Conservation (phyloP, 2,888 invertebrate species). For the Apamea monoglypha region DNA sequence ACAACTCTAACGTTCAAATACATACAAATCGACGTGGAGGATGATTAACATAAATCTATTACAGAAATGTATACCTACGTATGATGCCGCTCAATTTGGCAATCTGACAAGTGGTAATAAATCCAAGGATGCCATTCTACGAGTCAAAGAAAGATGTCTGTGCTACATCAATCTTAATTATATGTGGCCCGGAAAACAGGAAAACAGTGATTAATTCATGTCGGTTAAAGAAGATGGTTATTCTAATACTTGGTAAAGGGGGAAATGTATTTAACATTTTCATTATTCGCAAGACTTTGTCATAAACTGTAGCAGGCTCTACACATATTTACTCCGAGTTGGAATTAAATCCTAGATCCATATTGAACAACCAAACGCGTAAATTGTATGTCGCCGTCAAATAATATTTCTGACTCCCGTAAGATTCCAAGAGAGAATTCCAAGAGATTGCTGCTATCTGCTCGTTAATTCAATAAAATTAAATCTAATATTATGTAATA, state of each 20-base stretch:
- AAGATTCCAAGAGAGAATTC: neutral
- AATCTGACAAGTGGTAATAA: conserved; percentile 20
- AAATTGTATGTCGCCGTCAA: neutral
- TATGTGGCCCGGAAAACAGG: conserved; percentile 29
- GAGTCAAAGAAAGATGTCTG: conserved; percentile 11
- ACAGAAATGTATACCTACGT: neutral
- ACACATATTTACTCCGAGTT: neutral
- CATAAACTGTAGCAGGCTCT: neutral
- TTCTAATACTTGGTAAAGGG: neutral
- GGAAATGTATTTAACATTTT: neutral
- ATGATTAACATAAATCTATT: neutral
- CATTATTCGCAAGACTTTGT: neutral
- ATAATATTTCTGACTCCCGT: neutral
- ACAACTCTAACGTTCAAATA: neutral
- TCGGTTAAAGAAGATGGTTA: conserved; percentile 9
- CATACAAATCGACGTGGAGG: neutral
- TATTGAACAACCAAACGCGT: neutral
- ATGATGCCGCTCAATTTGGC: conserved; percentile 18
- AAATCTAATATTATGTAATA: neutral
- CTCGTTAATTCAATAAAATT: neutral
- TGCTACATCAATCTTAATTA: conserved; percentile 35
- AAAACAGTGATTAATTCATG: conserved; percentile 30
- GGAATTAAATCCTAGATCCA: neutral
- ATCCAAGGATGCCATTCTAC: conserved; percentile 10
- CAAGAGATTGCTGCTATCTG: too few relatives aligned